These are phyloP conservation scores for Kryptolebias ocellatus DNA, from an alignment of 2,797 vertebrate genomes.

Conservation along the genomic window DNA sequence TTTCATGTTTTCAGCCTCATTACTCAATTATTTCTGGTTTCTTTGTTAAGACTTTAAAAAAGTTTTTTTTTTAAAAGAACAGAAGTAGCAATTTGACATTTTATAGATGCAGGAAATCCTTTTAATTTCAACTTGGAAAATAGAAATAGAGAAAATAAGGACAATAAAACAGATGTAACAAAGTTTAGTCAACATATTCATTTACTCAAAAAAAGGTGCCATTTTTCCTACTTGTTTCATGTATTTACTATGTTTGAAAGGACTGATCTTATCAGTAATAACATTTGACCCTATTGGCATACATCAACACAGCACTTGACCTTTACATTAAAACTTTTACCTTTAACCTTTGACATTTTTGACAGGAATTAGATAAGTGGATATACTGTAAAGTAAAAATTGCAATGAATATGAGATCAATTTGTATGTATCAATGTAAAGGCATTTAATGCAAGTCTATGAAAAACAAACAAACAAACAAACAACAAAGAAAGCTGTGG, in stretches of 20 bases:
- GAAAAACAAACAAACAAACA: background rate
- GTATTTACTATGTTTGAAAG: slow-evolving; percentile 10
- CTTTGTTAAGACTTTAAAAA: background rate
- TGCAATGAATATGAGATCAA: no score
- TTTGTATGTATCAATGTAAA: no score
- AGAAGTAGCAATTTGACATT: no score
- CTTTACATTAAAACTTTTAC: background rate
- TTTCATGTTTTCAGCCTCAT: background rate
- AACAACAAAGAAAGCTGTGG: background rate
- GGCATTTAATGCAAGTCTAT: no score
- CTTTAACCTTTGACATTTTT: background rate
- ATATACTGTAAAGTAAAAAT: no score
- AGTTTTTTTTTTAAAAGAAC: no score
- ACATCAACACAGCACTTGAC: slow-evolving; percentile 19
- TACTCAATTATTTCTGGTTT: background rate
- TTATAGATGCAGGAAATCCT: no score
- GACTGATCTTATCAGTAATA: slow-evolving; percentile 25
- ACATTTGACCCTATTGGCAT: slow-evolving; percentile 23
- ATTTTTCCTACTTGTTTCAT: background rate
- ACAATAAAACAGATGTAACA: background rate
- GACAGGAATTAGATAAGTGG: no score
- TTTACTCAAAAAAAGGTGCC: background rate
- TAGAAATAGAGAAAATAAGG: background rate
- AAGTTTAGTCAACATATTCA: background rate
- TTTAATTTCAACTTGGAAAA: no score